phyloP scores from a whole-genome alignment of 2,888 invertebrate species.

The Lamellibrachia satsuma region DNA sequence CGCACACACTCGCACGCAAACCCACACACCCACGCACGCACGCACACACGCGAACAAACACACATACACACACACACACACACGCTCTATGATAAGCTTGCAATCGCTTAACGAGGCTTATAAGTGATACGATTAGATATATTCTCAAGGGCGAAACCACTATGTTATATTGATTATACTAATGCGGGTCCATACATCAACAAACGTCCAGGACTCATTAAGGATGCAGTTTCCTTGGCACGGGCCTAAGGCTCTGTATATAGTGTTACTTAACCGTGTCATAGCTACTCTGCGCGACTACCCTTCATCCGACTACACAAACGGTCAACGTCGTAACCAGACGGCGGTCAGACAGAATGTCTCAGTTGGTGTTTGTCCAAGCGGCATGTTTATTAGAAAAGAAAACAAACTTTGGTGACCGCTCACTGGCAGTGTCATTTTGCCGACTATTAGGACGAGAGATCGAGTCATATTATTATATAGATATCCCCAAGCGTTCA shows the following conservation, averaged over 20 bases:
- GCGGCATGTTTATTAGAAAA: not conserved
- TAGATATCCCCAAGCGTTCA: not conserved
- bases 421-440: not conserved
- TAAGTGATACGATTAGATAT: conserved; percentile 12
- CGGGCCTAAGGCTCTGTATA: not conserved
- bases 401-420: not conserved
- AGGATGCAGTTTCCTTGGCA: not conserved
- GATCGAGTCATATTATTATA: not conserved
- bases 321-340: not conserved
- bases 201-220: not conserved
- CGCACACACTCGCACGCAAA: not conserved
- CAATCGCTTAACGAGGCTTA: not conserved
- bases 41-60: not conserved
- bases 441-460: not conserved
- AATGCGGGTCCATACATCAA: not conserved
- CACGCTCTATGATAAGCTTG: not conserved
- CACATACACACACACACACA: not conserved
- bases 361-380: not conserved
- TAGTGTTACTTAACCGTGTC: not conserved
- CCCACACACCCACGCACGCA: not conserved
- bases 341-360: not conserved
- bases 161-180: not conserved
- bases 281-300: not conserved
- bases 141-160: not conserved
- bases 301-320: not conserved